phyloP scores from a whole-genome alignment of 2,797 vertebrate species.

The Ataeniobius toweri region DNA sequence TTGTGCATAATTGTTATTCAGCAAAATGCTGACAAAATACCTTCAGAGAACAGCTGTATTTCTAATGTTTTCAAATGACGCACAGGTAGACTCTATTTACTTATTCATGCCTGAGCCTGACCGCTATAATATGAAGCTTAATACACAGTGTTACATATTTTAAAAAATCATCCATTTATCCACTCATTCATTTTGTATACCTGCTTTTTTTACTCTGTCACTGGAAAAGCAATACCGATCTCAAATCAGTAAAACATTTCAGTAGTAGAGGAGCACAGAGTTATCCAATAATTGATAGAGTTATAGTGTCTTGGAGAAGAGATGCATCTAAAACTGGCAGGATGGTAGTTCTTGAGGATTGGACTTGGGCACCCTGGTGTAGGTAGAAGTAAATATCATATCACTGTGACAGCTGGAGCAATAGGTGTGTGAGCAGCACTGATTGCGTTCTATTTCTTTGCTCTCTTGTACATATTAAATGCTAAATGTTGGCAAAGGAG shows the following conservation, averaged over 20 bases:
- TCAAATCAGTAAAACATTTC: neutral
- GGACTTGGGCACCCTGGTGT: neutral
- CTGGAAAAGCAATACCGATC: neutral
- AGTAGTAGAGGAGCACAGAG: neutral
- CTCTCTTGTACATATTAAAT: conserved; percentile 45
- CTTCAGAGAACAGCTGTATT: neutral
- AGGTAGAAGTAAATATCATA: conserved; percentile 18
- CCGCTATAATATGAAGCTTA: conserved; percentile 18
- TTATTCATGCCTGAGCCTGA: conserved; percentile 24
- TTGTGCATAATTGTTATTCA: neutral
- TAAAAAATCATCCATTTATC: neutral
- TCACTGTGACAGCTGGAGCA: conserved; percentile 49
- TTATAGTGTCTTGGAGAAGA: neutral
- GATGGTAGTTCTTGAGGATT: neutral
- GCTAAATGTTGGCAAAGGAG: conserved; percentile 42
- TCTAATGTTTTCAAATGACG: neutral
- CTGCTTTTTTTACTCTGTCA: neutral
- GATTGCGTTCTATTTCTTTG: conserved; percentile 53
- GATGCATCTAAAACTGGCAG: neutral
- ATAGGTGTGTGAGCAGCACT: conserved; percentile 44
- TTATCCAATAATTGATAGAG: neutral
- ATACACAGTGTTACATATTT: conserved; percentile 27
- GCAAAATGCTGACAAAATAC: neutral
- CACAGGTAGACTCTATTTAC: conserved; percentile 15
- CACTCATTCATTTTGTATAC: neutral